These are phyloP conservation scores for Lycopodina hypogea DNA, from an alignment of 37 sponge, comb jelly and placozoan genomes.

Conservation along the genomic window DNA sequence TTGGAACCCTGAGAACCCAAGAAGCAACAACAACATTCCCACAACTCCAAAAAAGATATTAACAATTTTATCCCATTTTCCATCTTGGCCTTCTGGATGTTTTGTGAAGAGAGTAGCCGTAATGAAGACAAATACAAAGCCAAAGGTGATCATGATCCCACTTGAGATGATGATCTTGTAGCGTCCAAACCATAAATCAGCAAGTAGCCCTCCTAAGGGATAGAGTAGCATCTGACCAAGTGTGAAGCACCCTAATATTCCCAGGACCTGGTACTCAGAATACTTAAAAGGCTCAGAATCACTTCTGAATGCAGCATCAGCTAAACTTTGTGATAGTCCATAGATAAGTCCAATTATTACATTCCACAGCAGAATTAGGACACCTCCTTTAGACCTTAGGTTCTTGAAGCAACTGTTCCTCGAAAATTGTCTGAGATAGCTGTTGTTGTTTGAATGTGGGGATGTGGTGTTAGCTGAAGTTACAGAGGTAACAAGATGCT, in stretches of 20 bases:
- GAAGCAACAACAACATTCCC: neutral
- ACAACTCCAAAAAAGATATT: no score
- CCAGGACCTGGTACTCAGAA: neutral
- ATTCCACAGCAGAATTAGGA: conserved; percentile 2
- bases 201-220: neutral
- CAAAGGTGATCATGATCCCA: neutral
- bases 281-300: no score
- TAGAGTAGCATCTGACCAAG: neutral
- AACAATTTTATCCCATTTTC: neutral
- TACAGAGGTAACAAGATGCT: neutral
- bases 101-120: no score
- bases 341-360: neutral
- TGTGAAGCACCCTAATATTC: neutral
- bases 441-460: neutral
- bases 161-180: neutral
- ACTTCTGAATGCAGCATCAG: no score
- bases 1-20: conserved; percentile 2
- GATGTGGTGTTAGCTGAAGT: neutral
- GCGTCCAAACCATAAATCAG: conserved; percentile 4
- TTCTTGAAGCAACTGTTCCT: neutral
- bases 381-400: neutral
- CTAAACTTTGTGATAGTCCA: neutral
- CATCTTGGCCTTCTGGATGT: no score
- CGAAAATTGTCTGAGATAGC: neutral
- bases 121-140: neutral